Percentiles rank a stretch among this genome's conserved stretches.
Conservation (phyloP, 2,888 invertebrate species). For the Luperina testacea region DNA sequence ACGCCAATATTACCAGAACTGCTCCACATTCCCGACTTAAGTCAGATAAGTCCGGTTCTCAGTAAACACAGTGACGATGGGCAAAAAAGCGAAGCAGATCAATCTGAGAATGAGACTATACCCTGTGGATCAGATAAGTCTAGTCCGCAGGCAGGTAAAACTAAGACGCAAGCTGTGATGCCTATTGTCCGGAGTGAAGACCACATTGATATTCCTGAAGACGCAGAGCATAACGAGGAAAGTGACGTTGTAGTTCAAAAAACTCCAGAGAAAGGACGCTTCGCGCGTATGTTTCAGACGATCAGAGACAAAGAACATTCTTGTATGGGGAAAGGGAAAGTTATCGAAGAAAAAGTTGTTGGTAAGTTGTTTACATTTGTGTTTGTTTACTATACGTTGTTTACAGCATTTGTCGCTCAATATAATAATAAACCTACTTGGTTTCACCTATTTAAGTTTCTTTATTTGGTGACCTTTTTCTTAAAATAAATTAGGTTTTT, state of each 20-base stretch:
- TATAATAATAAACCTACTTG: background rate
- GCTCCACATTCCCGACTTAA: conserved; percentile 83
- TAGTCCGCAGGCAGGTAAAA: conserved; percentile 84
- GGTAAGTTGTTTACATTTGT: conserved; percentile 73
- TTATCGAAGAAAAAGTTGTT: conserved; percentile 85
- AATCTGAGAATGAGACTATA: conserved; percentile 88
- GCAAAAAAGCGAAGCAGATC: conserved; percentile 84
- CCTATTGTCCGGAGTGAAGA: conserved; percentile 88
- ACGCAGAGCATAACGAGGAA: conserved; percentile 76
- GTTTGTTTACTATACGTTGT: background rate
- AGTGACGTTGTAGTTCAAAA: conserved; percentile 83
- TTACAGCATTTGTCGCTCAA: background rate
- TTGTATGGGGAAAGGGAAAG: conserved; percentile 88
- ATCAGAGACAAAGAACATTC: conserved; percentile 87
- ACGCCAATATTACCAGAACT: conserved; percentile 85
- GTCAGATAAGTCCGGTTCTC: conserved; percentile 82
- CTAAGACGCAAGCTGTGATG: conserved; percentile 88
- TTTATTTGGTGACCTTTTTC: background rate
- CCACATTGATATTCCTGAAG: conserved; percentile 78
- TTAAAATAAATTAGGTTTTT: background rate
- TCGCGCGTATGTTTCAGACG: conserved; percentile 84
- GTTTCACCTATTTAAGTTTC: background rate
- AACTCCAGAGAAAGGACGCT: conserved; percentile 83
- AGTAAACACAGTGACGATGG: conserved; percentile 87
- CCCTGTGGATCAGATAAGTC: conserved; percentile 88